phyloP scores from a whole-genome alignment of 2,797 vertebrate species.

The Bovichtus variegatus region DNA sequence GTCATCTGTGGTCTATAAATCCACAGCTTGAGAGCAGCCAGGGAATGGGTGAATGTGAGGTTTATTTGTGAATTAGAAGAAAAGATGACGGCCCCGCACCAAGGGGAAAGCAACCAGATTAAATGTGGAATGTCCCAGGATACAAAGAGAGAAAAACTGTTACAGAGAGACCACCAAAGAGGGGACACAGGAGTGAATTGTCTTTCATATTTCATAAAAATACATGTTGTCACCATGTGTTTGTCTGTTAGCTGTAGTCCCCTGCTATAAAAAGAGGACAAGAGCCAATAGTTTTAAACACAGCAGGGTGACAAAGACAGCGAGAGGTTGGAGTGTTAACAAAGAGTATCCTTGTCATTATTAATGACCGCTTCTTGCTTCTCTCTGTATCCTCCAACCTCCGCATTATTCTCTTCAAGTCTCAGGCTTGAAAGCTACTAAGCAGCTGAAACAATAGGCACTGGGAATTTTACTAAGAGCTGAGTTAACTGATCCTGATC shows the following conservation, averaged over 20 bases:
- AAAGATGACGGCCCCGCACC: conserved; percentile 12
- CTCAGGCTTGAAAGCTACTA: background rate
- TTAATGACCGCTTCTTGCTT: conserved; percentile 35
- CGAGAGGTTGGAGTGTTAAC: background rate
- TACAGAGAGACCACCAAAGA: background rate
- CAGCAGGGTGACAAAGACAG: conserved; percentile 17
- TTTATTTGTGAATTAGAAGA: conserved; percentile 32
- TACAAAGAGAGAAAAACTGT: conserved; percentile 14
- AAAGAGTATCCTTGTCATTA: conserved; percentile 27
- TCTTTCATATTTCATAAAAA: no score
- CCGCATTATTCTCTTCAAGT: conserved; percentile 1
- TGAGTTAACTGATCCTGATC: conserved; percentile 2
- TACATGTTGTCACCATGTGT: conserved; percentile 8
- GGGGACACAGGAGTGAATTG: background rate
- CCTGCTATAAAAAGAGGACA: background rate
- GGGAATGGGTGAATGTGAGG: conserved; percentile 29
- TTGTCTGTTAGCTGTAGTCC: background rate
- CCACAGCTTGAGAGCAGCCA: conserved; percentile 40
- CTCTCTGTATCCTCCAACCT: conserved; percentile 15
- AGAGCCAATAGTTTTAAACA: conserved; percentile 8
- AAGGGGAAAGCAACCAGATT: background rate
- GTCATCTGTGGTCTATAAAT: conserved; percentile 68
- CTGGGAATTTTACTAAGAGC: conserved; percentile 12
- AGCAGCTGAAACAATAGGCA: conserved; percentile 25
- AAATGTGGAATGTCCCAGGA: background rate